Evolutionary conservation across 2,113 vertebrate genomes (phyloP).

Genomic region (Passer montanus): DNA sequence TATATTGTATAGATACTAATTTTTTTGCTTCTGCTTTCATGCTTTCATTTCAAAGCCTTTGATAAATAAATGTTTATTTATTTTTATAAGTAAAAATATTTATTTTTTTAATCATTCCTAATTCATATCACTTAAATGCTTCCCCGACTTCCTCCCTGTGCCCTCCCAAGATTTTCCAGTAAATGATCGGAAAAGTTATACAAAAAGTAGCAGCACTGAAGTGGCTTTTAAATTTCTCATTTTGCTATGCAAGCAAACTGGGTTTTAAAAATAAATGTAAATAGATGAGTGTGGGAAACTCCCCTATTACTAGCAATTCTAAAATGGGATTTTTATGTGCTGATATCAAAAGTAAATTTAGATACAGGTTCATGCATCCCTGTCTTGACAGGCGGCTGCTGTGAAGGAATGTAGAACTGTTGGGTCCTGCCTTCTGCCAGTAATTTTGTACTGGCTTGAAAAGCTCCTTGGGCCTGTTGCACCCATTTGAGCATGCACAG

Average conservation of each 20-base stretch:
- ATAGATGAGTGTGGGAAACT: neutral
- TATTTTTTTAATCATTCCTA: neutral
- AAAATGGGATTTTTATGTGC: neutral
- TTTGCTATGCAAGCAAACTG: neutral
- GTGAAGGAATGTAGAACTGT: slow-evolving; percentile 24
- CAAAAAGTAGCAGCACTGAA: neutral
- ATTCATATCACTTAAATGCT: neutral
- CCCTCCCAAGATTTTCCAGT: neutral
- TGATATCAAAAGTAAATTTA: slow-evolving; percentile 37
- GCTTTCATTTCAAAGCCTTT: neutral
- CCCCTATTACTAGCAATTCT: neutral
- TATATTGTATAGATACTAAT: neutral
- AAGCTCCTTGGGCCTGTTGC: neutral
- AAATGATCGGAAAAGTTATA: neutral
- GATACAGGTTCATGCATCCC: neutral
- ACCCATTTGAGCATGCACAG: neutral
- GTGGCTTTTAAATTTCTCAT: neutral
- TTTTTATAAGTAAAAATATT: no score
- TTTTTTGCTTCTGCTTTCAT: neutral
- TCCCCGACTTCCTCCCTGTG: neutral
- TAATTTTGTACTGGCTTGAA: neutral
- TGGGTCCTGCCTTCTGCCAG: slow-evolving; percentile 10
- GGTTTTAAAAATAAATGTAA: neutral
- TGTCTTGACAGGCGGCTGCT: slow-evolving; percentile 45
- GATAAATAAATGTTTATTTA: neutral